A percentile compares a stretch with the other conserved stretches of the same genome.
Evolutionary conservation across 1,140 invertebrate species (phyloP).

Genomic region (Anoplophora glabripennis): DNA sequence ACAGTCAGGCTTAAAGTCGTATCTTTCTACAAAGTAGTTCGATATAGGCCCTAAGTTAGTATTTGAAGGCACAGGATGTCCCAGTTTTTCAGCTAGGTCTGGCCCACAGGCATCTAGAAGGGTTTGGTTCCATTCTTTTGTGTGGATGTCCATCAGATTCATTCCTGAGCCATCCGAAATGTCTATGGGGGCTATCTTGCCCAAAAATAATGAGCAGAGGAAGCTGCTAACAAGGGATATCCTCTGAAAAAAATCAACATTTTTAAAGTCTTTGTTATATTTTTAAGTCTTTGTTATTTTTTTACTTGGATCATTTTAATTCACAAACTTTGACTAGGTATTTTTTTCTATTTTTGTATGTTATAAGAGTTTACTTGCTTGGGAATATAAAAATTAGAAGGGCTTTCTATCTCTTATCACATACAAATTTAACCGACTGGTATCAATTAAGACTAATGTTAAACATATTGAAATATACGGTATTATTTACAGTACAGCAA

Average conservation of each 20-base stretch:
- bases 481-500: too few species aligned
- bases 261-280: too few species aligned
- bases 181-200: slow-evolving; percentile 87
- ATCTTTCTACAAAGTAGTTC: slow-evolving; percentile 78
- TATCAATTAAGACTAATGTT: too few species aligned
- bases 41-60: slow-evolving; percentile 70
- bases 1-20: slow-evolving; percentile 78
- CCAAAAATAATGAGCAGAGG: slow-evolving; percentile 83
- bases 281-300: too few species aligned
- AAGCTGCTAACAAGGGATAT: slow-evolving; percentile 95
- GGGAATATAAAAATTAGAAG: too few species aligned
- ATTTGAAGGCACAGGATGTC: slow-evolving; percentile 66
- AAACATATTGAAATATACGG: too few species aligned
- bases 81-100: slow-evolving; percentile 67
- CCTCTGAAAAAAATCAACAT: slow-evolving; percentile 56
- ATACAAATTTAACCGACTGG: too few species aligned
- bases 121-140: slow-evolving; percentile 72
- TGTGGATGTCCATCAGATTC: slow-evolving; percentile 88
- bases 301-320: too few species aligned
- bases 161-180: slow-evolving; percentile 92
- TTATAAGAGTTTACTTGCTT: too few species aligned
- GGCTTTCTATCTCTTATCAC: too few species aligned
- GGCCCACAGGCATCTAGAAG: slow-evolving; percentile 75
- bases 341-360: too few species aligned
- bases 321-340: too few species aligned